Percentiles rank a stretch among this genome's conserved stretches.
phyloP scores from a whole-genome alignment of 2,797 vertebrate genomes.

The Heterohyrax brucei region DNA sequence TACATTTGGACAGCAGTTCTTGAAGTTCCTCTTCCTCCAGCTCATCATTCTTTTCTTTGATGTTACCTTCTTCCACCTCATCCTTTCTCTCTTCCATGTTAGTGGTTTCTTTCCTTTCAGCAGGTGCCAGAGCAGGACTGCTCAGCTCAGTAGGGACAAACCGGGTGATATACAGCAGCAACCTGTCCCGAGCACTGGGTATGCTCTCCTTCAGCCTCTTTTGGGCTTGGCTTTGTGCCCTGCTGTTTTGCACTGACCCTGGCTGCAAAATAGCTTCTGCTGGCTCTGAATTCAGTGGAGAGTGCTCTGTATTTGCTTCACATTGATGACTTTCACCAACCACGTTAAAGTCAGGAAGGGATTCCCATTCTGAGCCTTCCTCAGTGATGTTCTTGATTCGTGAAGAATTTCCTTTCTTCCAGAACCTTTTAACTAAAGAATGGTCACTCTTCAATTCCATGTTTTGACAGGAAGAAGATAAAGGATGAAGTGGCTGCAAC shows the following conservation, averaged over 20 bases:
- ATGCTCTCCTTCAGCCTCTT: conserved; percentile 54
- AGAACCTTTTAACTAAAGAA: conserved; percentile 56
- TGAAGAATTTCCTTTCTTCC: conserved; percentile 59
- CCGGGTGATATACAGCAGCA: background rate
- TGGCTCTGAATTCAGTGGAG: background rate
- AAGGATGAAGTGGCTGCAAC: conserved; percentile 73
- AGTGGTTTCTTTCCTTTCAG: background rate
- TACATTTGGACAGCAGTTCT: conserved; percentile 90
- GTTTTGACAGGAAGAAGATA: conserved; percentile 71
- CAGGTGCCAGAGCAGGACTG: background rate
- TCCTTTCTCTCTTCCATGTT: conserved; percentile 53
- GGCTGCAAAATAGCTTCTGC: conserved; percentile 55
- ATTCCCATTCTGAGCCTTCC: conserved; percentile 18
- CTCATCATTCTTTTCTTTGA: conserved; percentile 57
- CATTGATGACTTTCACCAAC: conserved; percentile 39
- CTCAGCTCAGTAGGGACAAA: background rate
- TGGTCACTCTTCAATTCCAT: conserved; percentile 40
- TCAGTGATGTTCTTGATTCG: conserved; percentile 1
- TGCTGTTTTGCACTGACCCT: background rate
- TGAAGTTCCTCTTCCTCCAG: conserved; percentile 88
- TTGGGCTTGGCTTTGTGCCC: conserved; percentile 15
- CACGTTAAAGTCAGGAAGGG: background rate
- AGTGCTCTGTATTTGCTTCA: background rate
- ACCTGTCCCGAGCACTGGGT: background rate
- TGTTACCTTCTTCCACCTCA: conserved; percentile 77